phyloP scores from a whole-genome alignment of 1,140 invertebrate species.

The Rhynchophorus ferrugineus region DNA sequence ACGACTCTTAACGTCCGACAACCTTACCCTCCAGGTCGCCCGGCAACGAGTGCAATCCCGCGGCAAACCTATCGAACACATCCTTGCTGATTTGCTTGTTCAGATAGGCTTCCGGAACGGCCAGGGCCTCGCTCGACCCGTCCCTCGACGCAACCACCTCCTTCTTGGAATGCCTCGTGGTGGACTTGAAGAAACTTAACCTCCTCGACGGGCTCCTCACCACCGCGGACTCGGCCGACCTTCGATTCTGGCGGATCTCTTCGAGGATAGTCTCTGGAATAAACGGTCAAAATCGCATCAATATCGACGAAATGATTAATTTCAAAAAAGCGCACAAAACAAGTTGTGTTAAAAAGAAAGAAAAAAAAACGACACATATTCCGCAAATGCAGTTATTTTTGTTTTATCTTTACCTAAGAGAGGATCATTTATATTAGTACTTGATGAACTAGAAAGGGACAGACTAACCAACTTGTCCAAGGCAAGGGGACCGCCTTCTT shows the following conservation, averaged over 20 bases:
- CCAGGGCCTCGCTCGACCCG: conserved; percentile 34
- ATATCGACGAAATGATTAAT: background rate
- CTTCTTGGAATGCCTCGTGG: conserved; percentile 2
- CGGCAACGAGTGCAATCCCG: background rate
- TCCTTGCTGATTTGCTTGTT: conserved; percentile 36
- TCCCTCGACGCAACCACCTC: conserved; percentile 11
- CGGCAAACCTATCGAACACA: conserved; percentile 20
- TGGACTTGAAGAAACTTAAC: conserved; percentile 2
- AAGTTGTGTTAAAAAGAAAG: conserved; percentile 3
- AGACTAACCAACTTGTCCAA: conserved; percentile 23
- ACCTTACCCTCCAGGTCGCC: background rate
- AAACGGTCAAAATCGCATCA: too few relatives aligned
- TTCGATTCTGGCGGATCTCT: conserved; percentile 5
- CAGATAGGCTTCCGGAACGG: conserved; percentile 36
- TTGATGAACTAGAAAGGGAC: conserved; percentile 16
- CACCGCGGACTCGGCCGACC: background rate
- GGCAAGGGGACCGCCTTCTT: conserved; percentile 6
- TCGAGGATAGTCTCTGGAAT: conserved; percentile 8
- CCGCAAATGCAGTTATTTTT: background rate
- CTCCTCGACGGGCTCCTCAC: conserved; percentile 7
- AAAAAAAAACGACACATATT: background rate
- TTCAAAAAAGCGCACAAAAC: background rate
- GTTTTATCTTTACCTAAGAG: conserved; percentile 23
- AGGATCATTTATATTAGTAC: conserved; percentile 24
- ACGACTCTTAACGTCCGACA: too few relatives aligned